phyloP scores from a whole-genome alignment of 2,888 invertebrate genomes.

The Cheilosia variabilis region DNA sequence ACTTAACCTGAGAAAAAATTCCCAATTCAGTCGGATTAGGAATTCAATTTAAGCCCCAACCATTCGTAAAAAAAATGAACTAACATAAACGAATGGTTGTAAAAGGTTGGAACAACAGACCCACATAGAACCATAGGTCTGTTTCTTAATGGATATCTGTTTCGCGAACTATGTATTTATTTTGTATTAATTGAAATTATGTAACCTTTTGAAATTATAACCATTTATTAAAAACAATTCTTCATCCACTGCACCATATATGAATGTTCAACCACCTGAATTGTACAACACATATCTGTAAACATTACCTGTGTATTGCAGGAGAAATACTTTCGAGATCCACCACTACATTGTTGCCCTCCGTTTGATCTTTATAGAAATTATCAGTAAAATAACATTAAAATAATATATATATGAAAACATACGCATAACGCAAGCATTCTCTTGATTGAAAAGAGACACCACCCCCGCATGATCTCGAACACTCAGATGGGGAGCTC shows the following conservation, averaged over 20 bases:
- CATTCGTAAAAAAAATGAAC: no score
- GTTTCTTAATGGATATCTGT: no score
- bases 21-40: no score
- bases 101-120: no score
- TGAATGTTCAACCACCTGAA: background rate
- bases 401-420: constrained; percentile 7
- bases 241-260: no score
- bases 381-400: background rate
- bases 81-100: no score
- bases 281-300: background rate
- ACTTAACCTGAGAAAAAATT: background rate
- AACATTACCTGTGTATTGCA: constrained; percentile 91
- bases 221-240: no score
- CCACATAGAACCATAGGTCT: no score
- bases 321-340: constrained; percentile 93
- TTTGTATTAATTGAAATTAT: no score
- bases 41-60: no score
- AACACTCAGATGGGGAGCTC: constrained; percentile 93
- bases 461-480: constrained; percentile 96
- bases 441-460: constrained; percentile 93
- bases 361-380: constrained; percentile 86
- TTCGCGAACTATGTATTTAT: no score
- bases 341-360: constrained; percentile 88
- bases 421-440: constrained; percentile 88
- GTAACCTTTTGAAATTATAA: no score